Evolutionary conservation across 2,113 vertebrate genomes (phyloP), one percentile per base, ranked within the genome.

Genomic region (Callionymus lyra): DNA sequence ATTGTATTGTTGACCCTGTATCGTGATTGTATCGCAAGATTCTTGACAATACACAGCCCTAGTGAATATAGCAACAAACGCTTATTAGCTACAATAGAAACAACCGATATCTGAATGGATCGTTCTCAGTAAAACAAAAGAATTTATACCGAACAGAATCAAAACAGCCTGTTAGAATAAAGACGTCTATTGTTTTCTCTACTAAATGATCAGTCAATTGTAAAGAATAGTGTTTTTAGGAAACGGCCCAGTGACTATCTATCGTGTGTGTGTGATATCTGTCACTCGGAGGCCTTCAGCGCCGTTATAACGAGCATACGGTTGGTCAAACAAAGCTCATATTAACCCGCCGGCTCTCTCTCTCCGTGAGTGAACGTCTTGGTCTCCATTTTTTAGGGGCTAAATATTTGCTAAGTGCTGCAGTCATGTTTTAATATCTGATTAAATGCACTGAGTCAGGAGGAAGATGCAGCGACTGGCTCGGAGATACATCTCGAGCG

Each of bases 291-390:
- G 47, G 81, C 81, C 80, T 44, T 60, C 47, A 80, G 81, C 76
- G 37, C 68, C 72, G 59, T 81, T 78, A 80, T 83, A 83, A 83
- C 44, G 67, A 81, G 78, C 76, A 72, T 58, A 76, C 55, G 77
- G 61, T 76, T 77, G 77, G 48, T 79, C 80, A 79, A 76, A 79
- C 59, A 65, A 54, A 46, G 47, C 64, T 74, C 78, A 68, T 56
- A 80, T 72, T 65, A 72, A 73, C 70, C 81, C 76, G 10, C 50
- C 37, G 72, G 78, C 74, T 53, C 35, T 74, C 39, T 63, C 36
- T 49, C 38, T 49, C 33, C 42, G 15, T 31, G 17, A 11, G 34
- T 64, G 44, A 46, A 45, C 47, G 37, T 63, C 64, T 59, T 34
- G 36, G 10, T 63, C 38, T 51, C 40, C 59, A 36, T 27, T 27